phyloP scores from a whole-genome alignment of 1,140 invertebrate genomes.

The Pararge aegeria region DNA sequence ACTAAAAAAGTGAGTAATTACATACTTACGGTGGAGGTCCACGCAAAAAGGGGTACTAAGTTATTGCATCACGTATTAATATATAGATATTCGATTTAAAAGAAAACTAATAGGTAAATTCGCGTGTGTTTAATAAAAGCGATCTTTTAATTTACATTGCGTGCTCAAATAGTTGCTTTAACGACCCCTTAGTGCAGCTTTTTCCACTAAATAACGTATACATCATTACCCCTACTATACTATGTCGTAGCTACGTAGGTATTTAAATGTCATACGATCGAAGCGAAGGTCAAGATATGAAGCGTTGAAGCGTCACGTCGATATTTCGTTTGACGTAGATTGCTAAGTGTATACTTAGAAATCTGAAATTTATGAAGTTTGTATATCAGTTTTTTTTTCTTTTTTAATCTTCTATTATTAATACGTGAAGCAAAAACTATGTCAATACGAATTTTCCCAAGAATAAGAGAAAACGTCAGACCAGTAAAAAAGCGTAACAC shows the following conservation, averaged over 20 bases:
- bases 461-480: too few relatives aligned
- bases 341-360: background rate
- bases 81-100: too few relatives aligned
- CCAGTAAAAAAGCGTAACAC: too few relatives aligned
- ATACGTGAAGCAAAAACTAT: too few relatives aligned
- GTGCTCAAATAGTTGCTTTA: background rate
- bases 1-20: too few relatives aligned
- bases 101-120: too few relatives aligned
- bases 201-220: background rate
- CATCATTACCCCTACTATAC: too few relatives aligned
- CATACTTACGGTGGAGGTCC: too few relatives aligned
- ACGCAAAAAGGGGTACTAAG: too few relatives aligned
- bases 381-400: background rate
- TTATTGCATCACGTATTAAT: too few relatives aligned
- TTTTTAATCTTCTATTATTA: too few relatives aligned
- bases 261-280: background rate
- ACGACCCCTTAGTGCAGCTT: background rate
- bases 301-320: conserved; percentile 5
- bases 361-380: background rate
- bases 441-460: too few relatives aligned
- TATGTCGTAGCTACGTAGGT: background rate
- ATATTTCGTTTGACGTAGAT: conserved; percentile 6
- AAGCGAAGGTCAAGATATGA: background rate
- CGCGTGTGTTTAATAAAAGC: background rate
- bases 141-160: background rate